Evolutionary conservation across 2,113 vertebrate species (phyloP).

Genomic region (Gymnorhina tibicen): DNA sequence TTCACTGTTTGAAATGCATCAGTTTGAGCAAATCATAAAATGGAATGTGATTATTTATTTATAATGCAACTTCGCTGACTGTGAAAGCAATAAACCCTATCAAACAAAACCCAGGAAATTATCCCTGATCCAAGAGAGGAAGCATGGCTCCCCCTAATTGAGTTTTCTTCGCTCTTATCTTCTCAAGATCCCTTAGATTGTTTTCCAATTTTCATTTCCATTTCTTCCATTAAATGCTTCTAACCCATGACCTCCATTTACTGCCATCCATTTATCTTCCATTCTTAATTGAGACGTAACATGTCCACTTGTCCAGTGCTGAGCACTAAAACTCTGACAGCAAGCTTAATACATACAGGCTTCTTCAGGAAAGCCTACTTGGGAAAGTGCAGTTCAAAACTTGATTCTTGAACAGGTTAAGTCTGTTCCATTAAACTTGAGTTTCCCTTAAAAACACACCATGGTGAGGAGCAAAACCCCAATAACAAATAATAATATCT

Average conservation of each 20-base stretch:
- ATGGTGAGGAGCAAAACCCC: neutral
- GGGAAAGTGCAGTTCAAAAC: neutral
- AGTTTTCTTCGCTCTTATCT: slow-evolving; percentile 58
- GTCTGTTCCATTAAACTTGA: neutral
- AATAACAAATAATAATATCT: neutral
- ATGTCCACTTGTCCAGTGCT: slow-evolving; percentile 9
- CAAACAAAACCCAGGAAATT: slow-evolving; percentile 37
- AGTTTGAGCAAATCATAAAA: neutral
- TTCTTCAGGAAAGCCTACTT: neutral
- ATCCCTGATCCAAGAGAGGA: neutral
- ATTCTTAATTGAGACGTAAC: slow-evolving; percentile 66
- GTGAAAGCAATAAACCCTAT: neutral
- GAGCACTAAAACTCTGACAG: slow-evolving; percentile 17
- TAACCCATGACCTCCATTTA: slow-evolving; percentile 57
- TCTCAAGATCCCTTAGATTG: slow-evolving; percentile 59
- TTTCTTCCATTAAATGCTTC: slow-evolving; percentile 68
- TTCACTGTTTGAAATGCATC: neutral
- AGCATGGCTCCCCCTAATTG: slow-evolving; percentile 44
- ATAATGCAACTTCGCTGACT: slow-evolving; percentile 9
- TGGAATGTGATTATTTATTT: slow-evolving; percentile 37
- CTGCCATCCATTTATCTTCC: slow-evolving; percentile 54
- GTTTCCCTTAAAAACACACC: neutral
- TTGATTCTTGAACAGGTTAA: neutral
- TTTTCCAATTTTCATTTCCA: slow-evolving; percentile 72
- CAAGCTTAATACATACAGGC: neutral